phyloP scores from a whole-genome alignment of 1,140 invertebrate species.

The Brachionus manjavacas region DNA sequence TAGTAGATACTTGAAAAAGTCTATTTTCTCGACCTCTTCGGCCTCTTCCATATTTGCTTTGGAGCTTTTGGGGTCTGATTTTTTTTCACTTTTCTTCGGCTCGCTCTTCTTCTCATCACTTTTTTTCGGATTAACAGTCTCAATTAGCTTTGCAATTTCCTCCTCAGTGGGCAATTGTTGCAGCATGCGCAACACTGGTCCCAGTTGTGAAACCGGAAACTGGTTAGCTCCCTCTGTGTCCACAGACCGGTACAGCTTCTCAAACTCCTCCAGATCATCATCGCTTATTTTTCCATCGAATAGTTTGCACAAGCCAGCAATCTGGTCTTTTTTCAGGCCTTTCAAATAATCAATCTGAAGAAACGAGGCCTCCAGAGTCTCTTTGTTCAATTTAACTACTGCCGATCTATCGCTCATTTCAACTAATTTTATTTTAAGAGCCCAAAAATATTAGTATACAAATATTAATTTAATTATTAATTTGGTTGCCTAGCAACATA shows the following conservation, averaged over 20 bases:
- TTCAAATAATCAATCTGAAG: conserved; percentile 23
- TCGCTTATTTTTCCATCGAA: conserved; percentile 1
- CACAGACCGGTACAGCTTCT: conserved; percentile 2
- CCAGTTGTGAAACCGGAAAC: conserved; percentile 27
- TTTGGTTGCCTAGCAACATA: neutral
- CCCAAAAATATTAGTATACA: neutral
- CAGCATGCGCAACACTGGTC: neutral
- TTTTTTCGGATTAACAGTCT: conserved; percentile 34
- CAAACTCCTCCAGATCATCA: conserved; percentile 17
- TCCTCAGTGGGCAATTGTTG: conserved; percentile 21
- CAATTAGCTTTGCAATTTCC: neutral
- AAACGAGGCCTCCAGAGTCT: conserved; percentile 12
- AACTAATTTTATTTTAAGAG: neutral
- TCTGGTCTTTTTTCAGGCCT: conserved; percentile 29
- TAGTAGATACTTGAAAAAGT: conserved; percentile 29
- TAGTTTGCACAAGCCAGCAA: neutral
- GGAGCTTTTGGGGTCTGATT: neutral
- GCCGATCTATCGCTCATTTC: neutral
- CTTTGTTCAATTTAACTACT: conserved; percentile 15
- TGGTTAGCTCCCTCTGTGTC: conserved; percentile 8
- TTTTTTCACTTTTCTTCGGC: conserved; percentile 22
- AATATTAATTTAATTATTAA: neutral
- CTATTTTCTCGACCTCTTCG: conserved; percentile 26
- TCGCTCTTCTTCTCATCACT: conserved; percentile 4
- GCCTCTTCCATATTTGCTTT: neutral